Conservation (phyloP, 2,888 invertebrate genomes). For the Zhengitettix transpicula region DNA sequence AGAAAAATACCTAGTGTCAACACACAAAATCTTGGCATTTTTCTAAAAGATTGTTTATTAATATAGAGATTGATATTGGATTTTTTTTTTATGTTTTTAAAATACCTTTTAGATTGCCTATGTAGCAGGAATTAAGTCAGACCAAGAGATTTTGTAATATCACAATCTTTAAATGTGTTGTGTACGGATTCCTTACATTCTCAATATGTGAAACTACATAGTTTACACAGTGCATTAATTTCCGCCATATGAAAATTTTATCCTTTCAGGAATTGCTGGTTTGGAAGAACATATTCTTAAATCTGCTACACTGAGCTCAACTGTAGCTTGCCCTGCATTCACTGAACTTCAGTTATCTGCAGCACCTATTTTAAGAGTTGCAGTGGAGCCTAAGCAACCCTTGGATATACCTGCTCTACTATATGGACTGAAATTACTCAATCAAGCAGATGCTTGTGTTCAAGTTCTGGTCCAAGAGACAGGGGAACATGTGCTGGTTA, state of each 20-base stretch:
- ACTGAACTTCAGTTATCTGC: constrained; percentile 60
- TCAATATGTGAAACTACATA: too few species aligned
- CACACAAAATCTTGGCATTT: too few species aligned
- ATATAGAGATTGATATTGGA: too few species aligned
- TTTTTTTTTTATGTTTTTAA: too few species aligned
- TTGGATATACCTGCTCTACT: constrained; percentile 49
- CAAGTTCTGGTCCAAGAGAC: constrained; percentile 78
- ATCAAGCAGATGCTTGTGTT: constrained; percentile 90
- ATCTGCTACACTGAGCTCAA: constrained; percentile 75
- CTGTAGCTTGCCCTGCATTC: constrained; percentile 70
- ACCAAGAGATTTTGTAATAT: background rate
- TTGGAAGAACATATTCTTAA: constrained; percentile 70
- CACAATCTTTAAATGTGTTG: too few species aligned
- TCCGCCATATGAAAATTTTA: background rate
- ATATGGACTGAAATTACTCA: constrained; percentile 60
- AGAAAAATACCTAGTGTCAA: too few species aligned
- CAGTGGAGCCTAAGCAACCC: constrained; percentile 72
- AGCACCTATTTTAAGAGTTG: constrained; percentile 84
- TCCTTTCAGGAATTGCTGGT: constrained; percentile 55
- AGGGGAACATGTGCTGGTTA: constrained; percentile 87
- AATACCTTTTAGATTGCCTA: too few species aligned
- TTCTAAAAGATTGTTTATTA: too few species aligned
- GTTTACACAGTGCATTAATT: background rate
- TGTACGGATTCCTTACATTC: too few species aligned
- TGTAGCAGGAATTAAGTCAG: background rate